These are phyloP conservation scores for Acanthosepion esculentum DNA, from an alignment of 2,888 invertebrate genomes.

Conservation along the genomic window DNA sequence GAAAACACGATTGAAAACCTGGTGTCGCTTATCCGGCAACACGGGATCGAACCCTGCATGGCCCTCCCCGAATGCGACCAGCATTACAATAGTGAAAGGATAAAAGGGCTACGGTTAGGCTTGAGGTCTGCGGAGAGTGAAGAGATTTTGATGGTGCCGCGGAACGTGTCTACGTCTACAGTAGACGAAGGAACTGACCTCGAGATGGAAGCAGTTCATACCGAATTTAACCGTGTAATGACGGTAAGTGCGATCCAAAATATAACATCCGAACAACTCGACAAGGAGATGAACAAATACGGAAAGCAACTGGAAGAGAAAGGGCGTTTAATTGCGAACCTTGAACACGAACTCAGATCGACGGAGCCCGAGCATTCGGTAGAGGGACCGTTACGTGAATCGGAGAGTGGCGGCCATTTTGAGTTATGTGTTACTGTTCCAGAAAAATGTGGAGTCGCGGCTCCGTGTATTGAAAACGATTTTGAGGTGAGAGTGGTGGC, in stretches of 20 bases:
- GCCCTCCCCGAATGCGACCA: constrained; percentile 40
- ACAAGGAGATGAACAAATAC: neutral
- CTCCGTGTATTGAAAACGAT: neutral
- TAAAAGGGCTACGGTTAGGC: neutral
- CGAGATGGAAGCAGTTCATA: constrained; percentile 58
- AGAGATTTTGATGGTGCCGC: neutral
- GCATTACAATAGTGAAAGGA: neutral
- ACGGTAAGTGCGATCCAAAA: constrained; percentile 65
- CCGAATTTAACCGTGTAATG: constrained; percentile 63
- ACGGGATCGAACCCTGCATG: constrained; percentile 50
- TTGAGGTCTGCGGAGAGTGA: neutral
- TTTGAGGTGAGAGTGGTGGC: neutral
- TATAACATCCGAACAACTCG: neutral
- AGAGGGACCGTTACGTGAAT: neutral
- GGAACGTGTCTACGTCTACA: no score
- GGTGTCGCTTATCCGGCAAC: constrained; percentile 77
- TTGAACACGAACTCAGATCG: neutral
- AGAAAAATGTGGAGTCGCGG: neutral
- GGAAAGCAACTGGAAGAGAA: neutral
- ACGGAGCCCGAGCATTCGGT: neutral
- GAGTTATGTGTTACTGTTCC: neutral
- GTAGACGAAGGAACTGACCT: constrained; percentile 43
- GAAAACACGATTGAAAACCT: constrained; percentile 84
- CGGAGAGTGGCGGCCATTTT: neutral
- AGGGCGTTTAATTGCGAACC: neutral